Evolutionary conservation across 2,888 invertebrate species (phyloP), one percentile per base, ranked within the genome.

Genomic region (Himalopsyche kuldschensis): DNA sequence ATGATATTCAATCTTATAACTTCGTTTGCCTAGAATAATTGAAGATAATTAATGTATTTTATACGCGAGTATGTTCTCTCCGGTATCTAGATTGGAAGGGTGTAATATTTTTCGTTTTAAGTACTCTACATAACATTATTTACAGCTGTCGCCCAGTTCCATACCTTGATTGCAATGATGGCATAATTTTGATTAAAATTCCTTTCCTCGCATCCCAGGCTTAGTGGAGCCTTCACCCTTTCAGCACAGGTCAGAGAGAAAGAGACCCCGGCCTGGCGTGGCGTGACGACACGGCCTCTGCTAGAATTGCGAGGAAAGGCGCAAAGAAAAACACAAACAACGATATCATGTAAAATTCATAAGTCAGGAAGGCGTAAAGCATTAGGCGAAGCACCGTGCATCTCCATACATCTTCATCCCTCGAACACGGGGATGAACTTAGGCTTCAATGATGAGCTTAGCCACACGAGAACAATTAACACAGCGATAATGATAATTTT

Each of bases 341-440:
- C 79, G 63, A 81, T 76, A 80, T 69, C 80, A 83, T 82, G 82
- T 83, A 77, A 83, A 83, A 83, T 83, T 80, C 83, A 80, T 83
- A 48, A 82, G 82, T 76, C 63, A 80, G 31, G 20, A 32, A 78
- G 55, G 76, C 82, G 82, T 82, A 78, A 82, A 82, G 82, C 75
- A 69, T 82, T 79, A 78, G 27, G 69, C 31, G 78, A 48, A 27
- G 63, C 69, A 76, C 27, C 31, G 20, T n/a, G n/a, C 46, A 30
- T 31, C 48, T 48, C 48, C 48, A 48, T 55, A 55, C 55, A 55
- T 55, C 55, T 55, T 55, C 55, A 55, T 55, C 55, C 55, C 20
- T 55, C 55, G 20, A 24, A 55, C 6, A 8, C 8, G 8, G 20
- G 0, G 55, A 24, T 24, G 3, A 20, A 55, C 55, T 24, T 55